Evolutionary conservation across 2,797 vertebrate species (phyloP), one percentile per base, ranked within the genome.

Genomic region (Premnoplex brunnescens): DNA sequence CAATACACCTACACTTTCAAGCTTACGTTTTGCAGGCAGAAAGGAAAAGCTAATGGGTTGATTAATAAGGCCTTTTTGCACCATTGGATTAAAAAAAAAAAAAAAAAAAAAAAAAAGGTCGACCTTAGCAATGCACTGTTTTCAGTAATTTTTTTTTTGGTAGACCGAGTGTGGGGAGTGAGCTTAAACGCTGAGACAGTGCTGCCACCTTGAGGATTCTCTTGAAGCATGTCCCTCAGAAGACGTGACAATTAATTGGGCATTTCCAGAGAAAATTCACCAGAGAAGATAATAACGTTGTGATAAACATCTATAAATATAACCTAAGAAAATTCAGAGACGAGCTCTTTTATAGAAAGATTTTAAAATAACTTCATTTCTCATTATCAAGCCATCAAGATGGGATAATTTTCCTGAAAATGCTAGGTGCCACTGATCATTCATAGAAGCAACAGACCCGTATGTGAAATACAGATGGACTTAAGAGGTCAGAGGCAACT

Each of bases 151-250:
- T 85, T 59, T 22, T 22, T 8, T 41, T 87, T 21, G 1, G 43
- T 18, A 34, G 12, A 14, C 37, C 9, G 20, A 78, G n/a, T 0
- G 0, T 5, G 12, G 4, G 1, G 4, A 52, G 12, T 55, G n/a
- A 49, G 67, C 18, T 52, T 94, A 79, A 97, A 98, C 91, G 56
- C 68, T 95, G 63, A 88, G 95, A 54, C 89, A 49, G 88, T 98
- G 97, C 97, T 98, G 97, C 97, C 97, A 97, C 95, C 97, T 89
- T 82, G 96, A 97, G 97, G 95, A 93, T 85, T 94, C 93, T 93
- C 6, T 68, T 55, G 44, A 68, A 75, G 34, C 19, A 10, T 30
- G 19, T 49, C 36, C 12, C 26, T 84, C 32, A 68, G 32, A 14
- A 49, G 17, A 44, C 3, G 32, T 7, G 19, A 72, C 54, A 82